Evolutionary conservation across 2,888 invertebrate genomes (phyloP), one percentile per base, ranked within the genome.

Genomic region (Parascotia fuliginaria): DNA sequence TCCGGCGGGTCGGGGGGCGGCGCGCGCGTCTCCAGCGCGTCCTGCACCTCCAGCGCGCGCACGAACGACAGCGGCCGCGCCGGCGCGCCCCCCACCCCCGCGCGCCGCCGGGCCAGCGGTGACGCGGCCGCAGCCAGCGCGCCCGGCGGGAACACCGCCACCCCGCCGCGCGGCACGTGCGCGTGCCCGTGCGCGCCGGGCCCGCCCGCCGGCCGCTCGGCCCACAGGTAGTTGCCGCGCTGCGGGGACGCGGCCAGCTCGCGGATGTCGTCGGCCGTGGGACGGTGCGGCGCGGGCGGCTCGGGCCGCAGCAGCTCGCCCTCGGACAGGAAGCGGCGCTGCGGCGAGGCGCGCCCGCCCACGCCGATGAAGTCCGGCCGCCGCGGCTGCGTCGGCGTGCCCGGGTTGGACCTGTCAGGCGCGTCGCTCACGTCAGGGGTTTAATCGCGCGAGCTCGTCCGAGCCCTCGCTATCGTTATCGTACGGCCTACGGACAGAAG

Each of bases 241-340:
- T 97, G 97, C 40, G 97, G 97, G 41, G 96, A 96, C 37, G 97
- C 96, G 34, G 97, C 97, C 73, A 97, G 92, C 83, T 97, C 97
- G 59, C 97, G 94, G 75, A 97, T 97, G 87, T 97, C 97, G 87
- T 96, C 97, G 57, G 80, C 77, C 29, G 81, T 75, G 65, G 81
- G 74, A 9, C 79, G 79, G 60, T 96, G 96, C 45, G 96, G 83
- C 95, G 96, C 87, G 95, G 96, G 61, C 53, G 95, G 92, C 71
- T 95, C 95, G 72, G 95, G 94, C 65, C 96, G 93, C 68, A 96
- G 94, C 77, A 96, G 89, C 93, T 97, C 96, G 66, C 97, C 95
- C 92, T 97, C 95, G 65, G 96, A 96, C 79, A 97, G 94, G 86
- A 96, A 96, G 57, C 96, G 94, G 12, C 96, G 93, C 87, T 96